Evolutionary conservation across 2,888 invertebrate species (phyloP), one percentile per base, ranked within the genome.

Genomic region (Lepetodrilus schrolli): DNA sequence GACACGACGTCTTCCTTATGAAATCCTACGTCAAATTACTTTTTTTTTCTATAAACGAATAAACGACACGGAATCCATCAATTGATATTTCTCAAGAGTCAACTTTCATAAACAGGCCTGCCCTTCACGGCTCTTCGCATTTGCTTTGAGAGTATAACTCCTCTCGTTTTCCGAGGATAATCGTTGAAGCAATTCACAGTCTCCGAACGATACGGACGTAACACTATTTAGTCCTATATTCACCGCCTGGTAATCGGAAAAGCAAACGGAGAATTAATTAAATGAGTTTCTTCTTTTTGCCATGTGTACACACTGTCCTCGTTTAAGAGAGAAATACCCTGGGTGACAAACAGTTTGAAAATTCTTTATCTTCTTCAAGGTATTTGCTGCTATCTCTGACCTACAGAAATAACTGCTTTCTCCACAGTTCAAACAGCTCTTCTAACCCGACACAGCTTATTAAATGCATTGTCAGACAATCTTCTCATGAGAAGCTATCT

Each of bases 31-130:
- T 58, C 58, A 58, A 58, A 58, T 58, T 58, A 58, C 58, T 58
- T 58, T 58, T 34, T 58, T 58, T 58, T 58, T 58, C 58, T 26
- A 30, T 58, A 58, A 58, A 58, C 58, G 58, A 58, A 58, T 58
- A 58, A 58, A 58, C 26, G 58, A 26, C 58, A 58, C 26, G 26
- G n/a, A 58, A 58, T 58, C 58, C 58, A 58, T 58, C 30, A 23
- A 58, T 58, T 58, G 58, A 58, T 58, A 58, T 58, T 58, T 30
- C 58, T 58, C 58, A 34, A 58, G 58, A 58, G 58, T 58, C 58
- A 30, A n/a, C 34, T 10, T 58, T 58, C 34, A 58, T 58, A 58
- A 58, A 58, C 58, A 58, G 26, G 30, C 13, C 13, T 58, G 58
- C 58, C 58, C 58, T 58, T 26, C 58, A 58, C 17, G 58, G 17